Conservation (phyloP, 2,113 vertebrate species). For the Myocastor coypus region DNA sequence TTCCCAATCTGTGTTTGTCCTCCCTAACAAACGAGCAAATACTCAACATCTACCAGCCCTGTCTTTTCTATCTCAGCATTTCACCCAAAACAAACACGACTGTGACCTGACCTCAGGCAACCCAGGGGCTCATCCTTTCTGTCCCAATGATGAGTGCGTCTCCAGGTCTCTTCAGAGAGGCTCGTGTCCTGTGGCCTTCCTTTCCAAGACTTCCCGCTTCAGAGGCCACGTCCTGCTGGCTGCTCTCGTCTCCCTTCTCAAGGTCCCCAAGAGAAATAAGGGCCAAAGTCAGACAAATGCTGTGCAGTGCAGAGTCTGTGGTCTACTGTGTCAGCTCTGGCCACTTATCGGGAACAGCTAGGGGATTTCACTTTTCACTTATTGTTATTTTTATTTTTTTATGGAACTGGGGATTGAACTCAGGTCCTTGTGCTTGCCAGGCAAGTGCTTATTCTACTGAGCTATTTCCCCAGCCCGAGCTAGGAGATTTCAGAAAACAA, state of each 20-base stretch:
- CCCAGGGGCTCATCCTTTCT: neutral
- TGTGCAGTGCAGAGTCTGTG: neutral
- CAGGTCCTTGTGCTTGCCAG: neutral
- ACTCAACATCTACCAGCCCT: neutral
- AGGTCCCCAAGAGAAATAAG: neutral
- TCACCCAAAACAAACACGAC: neutral
- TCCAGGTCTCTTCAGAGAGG: fast-evolving
- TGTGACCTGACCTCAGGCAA: neutral
- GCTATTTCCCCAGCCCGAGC: neutral
- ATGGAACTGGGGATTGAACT: too few relatives aligned
- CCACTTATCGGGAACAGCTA: too few relatives aligned
- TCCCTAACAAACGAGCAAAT: neutral
- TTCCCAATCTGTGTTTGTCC: neutral
- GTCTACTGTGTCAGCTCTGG: too few relatives aligned
- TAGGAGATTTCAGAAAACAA: neutral
- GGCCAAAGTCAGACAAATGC: neutral
- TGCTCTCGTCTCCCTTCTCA: neutral
- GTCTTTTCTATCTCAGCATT: neutral
- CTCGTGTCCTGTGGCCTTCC: neutral
- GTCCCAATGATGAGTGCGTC: neutral
- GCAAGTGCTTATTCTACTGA: too few relatives aligned
- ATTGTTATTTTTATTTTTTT: too few relatives aligned
- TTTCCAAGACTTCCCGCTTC: neutral
- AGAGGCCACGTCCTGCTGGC: neutral
- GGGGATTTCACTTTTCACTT: too few relatives aligned